phyloP scores from a whole-genome alignment of 2,113 vertebrate genomes.

The Eulacestoma nigropectus region DNA sequence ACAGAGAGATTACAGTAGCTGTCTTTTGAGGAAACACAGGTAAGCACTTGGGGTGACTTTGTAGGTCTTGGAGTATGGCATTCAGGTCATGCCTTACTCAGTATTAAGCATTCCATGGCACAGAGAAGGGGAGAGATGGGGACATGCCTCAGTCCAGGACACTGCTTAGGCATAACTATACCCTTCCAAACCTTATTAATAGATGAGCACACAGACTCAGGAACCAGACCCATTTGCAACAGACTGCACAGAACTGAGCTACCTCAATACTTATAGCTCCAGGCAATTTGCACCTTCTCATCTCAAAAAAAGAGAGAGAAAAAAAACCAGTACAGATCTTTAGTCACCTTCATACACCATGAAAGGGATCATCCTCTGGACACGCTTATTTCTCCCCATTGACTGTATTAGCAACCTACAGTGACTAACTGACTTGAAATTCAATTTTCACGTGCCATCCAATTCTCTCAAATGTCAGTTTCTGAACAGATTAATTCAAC shows the following conservation, averaged over 20 bases:
- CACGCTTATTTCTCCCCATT: background rate
- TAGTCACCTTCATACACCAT: background rate
- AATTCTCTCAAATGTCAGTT: slow-evolving; percentile 1
- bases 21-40: background rate
- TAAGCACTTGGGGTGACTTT: background rate
- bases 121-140: background rate
- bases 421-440: slow-evolving; percentile 14
- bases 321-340: background rate
- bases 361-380: background rate
- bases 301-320: background rate
- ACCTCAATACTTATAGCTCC: background rate
- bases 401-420: background rate
- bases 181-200: background rate
- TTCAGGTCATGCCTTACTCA: background rate
- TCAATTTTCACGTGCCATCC: background rate
- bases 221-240: background rate
- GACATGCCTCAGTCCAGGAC: background rate
- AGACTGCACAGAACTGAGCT: background rate
- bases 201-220: background rate
- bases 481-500: slow-evolving; percentile 6
- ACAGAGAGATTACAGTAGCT: background rate
- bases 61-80: background rate
- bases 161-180: background rate
- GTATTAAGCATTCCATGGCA: fast-evolving
- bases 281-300: background rate